A percentile compares a stretch with the other conserved stretches of the same genome.
These are phyloP conservation scores for Podarcis siculus DNA, from an alignment of 2,797 vertebrate species.

Conservation along the genomic window DNA sequence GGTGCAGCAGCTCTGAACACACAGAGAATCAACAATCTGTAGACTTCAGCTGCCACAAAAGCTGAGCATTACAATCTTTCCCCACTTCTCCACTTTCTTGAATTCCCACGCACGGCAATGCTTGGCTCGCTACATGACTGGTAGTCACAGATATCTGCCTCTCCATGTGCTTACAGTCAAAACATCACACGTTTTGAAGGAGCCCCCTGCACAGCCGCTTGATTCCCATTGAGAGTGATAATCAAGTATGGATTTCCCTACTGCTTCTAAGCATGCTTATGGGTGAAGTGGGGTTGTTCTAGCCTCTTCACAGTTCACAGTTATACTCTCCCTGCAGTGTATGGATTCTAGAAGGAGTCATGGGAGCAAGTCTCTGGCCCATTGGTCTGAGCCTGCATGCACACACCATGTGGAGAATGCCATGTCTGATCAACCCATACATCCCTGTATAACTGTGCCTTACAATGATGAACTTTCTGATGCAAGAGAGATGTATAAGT, in stretches of 20 bases:
- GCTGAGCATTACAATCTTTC: background rate
- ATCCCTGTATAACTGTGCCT: background rate
- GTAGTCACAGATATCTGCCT: background rate
- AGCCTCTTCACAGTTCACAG: background rate
- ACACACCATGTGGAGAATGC: background rate
- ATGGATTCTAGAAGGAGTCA: background rate
- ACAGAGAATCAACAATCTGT: background rate
- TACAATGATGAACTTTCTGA: background rate
- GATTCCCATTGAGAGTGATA: background rate
- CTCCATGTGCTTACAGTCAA: background rate
- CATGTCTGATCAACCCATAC: background rate
- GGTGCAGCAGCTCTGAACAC: background rate
- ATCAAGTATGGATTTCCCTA: background rate
- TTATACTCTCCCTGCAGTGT: background rate
- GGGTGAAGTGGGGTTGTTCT: background rate
- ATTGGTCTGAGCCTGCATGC: background rate
- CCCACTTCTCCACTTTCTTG: background rate
- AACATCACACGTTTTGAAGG: background rate
- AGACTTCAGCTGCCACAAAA: background rate
- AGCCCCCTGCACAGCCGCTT: background rate
- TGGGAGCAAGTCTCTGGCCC: background rate
- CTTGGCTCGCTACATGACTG: background rate
- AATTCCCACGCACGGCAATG: background rate
- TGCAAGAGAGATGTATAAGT: background rate
- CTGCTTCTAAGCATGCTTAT: background rate